A percentile compares a stretch with the other conserved stretches of the same genome.
phyloP scores from a whole-genome alignment of 2,888 invertebrate genomes.

The Trisateles emortualis region DNA sequence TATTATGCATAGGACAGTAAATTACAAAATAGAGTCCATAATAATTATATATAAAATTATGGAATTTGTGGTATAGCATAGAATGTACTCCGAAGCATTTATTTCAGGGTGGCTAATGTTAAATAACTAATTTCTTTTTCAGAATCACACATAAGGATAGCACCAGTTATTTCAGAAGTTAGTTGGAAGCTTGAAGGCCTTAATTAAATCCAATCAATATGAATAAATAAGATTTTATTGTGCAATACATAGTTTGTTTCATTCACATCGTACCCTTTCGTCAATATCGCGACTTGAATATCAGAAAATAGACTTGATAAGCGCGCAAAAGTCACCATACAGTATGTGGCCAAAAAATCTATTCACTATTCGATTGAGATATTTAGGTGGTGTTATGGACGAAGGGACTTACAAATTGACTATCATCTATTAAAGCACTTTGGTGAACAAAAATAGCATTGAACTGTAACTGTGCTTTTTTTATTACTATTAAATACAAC shows the following conservation, averaged over 20 bases:
- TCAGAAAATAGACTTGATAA: too few species aligned
- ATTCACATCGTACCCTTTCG: constrained; percentile 5
- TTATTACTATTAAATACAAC: constrained; percentile 71
- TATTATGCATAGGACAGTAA: too few species aligned
- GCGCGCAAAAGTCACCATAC: too few species aligned
- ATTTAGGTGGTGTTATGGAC: background rate
- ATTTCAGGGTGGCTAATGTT: too few species aligned
- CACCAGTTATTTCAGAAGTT: constrained; percentile 85
- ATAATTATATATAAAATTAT: too few species aligned
- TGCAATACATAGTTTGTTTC: constrained; percentile 22
- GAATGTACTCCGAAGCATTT: too few species aligned
- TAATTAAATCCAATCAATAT: constrained; percentile 51
- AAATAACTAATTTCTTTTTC: constrained; percentile 54
- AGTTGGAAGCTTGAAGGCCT: constrained; percentile 87
- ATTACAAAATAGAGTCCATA: too few species aligned
- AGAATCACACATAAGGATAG: constrained; percentile 88
- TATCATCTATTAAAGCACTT: constrained; percentile 71
- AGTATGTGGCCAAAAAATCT: too few species aligned
- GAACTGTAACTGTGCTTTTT: constrained; percentile 78
- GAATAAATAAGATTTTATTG: constrained; percentile 33
- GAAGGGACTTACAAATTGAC: background rate
- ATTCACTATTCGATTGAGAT: too few species aligned
- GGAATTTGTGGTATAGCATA: too few species aligned
- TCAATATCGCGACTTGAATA: too few species aligned
- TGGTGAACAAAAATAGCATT: constrained; percentile 88